Evolutionary conservation across 2,888 invertebrate species (phyloP).

Genomic region (Eucera pruinosa): DNA sequence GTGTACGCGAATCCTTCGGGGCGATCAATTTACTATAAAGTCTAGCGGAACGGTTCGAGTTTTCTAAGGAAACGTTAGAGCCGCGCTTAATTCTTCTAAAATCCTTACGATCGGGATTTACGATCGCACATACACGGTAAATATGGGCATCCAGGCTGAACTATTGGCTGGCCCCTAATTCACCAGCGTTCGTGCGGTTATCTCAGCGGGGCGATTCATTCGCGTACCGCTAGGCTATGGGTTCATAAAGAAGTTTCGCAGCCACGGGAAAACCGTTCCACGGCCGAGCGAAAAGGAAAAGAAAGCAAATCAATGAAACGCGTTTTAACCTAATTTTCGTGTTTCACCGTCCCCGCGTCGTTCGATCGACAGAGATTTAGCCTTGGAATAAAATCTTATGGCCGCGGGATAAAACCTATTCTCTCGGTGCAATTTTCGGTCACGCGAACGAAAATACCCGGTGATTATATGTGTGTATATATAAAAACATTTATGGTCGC

Average conservation of each 20-base stretch:
- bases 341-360: constrained; percentile 60
- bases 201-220: constrained; percentile 30
- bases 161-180: constrained; percentile 74
- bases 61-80: constrained; percentile 3
- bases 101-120: constrained; percentile 44
- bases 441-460: too few relatives aligned
- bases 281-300: not conserved
- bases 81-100: constrained; percentile 34
- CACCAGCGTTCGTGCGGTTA: constrained; percentile 72
- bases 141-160: constrained; percentile 50
- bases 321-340: constrained; percentile 74
- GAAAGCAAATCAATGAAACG: constrained; percentile 70
- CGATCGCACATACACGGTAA: constrained; percentile 14
- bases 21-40: constrained; percentile 7
- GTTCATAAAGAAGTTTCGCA: constrained; percentile 35
- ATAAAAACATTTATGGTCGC: too few relatives aligned
- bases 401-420: too few relatives aligned
- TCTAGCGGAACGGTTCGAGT: not conserved
- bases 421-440: too few relatives aligned
- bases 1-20: not conserved
- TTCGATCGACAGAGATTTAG: constrained; percentile 73
- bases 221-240: constrained; percentile 37
- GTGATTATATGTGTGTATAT: too few relatives aligned
- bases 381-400: constrained; percentile 64
- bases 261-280: not conserved